A percentile compares a stretch with the other conserved stretches of the same genome.
phyloP scores from a whole-genome alignment of 2,113 vertebrate genomes.

The Parus major region DNA sequence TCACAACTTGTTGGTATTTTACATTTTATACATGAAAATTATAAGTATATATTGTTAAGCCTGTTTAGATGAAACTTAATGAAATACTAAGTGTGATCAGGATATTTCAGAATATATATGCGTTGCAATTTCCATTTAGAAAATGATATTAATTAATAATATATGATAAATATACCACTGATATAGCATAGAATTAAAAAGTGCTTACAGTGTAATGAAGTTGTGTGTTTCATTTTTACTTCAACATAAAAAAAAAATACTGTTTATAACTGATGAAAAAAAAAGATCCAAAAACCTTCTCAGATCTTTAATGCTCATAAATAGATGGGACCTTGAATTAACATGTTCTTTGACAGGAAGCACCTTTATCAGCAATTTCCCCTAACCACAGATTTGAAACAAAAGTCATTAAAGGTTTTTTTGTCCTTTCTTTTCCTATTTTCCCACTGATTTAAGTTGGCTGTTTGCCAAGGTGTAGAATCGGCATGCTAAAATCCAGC shows the following conservation, averaged over 20 bases:
- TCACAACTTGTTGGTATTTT: background rate
- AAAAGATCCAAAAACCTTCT: background rate
- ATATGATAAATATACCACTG: background rate
- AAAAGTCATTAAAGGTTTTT: background rate
- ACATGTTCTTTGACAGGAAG: background rate
- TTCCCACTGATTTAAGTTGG: background rate
- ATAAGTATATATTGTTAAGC: background rate
- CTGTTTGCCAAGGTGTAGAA: background rate
- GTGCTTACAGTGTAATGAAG: background rate
- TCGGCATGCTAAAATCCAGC: background rate
- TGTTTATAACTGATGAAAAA: background rate
- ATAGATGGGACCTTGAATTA: background rate
- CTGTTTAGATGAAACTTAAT: background rate
- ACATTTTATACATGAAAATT: background rate
- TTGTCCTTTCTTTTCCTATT: background rate
- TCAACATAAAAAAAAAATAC: background rate
- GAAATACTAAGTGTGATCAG: background rate
- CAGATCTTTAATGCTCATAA: background rate
- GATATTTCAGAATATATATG: background rate
- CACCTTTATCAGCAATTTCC: conserved; percentile 5
- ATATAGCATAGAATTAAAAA: background rate
- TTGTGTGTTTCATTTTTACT: background rate
- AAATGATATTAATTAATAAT: background rate
- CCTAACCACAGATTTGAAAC: background rate
- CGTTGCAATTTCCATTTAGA: background rate